Evolutionary conservation across 1,140 invertebrate genomes (phyloP), one percentile per base, ranked within the genome.

Genomic region (Drosophila sucinea): DNA sequence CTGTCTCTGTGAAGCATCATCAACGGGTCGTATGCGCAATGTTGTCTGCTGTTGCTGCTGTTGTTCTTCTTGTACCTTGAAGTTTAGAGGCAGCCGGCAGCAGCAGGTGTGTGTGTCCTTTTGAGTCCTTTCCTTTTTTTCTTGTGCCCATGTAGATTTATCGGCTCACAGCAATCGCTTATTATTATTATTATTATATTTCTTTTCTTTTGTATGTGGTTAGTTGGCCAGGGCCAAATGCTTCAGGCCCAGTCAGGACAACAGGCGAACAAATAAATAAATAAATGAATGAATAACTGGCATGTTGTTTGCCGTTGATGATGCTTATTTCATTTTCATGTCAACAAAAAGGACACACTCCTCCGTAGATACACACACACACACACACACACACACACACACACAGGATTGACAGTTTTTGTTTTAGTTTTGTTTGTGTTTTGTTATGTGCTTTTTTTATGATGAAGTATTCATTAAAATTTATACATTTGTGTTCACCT

Each of bases 11-110:
- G 11, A 57, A 54, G 25, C 25, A 10, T n/a, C 8, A 32, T 6
- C 68, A 70, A 86, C 82, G 82, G 71, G 79, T 79, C 82, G 83
- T 87, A 87, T 86, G 79, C 76, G 65, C 84, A 89, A 89, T 86
- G 70, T 72, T 70, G 79, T 62, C 61, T 70, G 63, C 11, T 35
- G 30, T 11, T 44, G 60, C 3, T 61, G 62, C 51, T 62, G 17
- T 32, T 60, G 35, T 67, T 25, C 41, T 60, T 67, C 23, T 62
- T 38, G 29, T 38, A 38, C 35, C 35, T 64, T 40, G 54, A 29
- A 56, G 40, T 55, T 76, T 30, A 38, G 60, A 67, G 44, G 30
- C 44, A 60, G 57, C 44, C 40, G 0, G 1, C 33, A 8, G 29
- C 30, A 27, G 56, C 58, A 29, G 38, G 32, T 7, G 41, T 17